A percentile compares a stretch with the other conserved stretches of the same genome.
Evolutionary conservation across 2,888 invertebrate species (phyloP).

Genomic region (Mesochorus sp.): DNA sequence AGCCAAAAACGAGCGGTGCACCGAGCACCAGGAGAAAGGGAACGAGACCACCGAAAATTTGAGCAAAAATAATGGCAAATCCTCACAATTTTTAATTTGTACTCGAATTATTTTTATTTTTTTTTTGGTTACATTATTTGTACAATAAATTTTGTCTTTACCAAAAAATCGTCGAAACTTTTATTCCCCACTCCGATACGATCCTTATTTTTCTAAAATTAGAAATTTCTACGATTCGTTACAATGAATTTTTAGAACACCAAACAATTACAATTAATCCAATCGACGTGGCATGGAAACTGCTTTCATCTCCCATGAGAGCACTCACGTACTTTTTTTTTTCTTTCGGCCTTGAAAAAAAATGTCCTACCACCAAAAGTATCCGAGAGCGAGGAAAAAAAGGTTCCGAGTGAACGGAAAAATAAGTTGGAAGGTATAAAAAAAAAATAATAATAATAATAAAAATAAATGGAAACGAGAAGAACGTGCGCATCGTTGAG

Average conservation of each 20-base stretch:
- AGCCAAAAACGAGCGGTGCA: conserved; percentile 84
- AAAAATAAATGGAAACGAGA: conserved; percentile 39
- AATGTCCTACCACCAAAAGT: background rate
- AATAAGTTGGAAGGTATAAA: conserved; percentile 23
- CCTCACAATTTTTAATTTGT: conserved; percentile 21
- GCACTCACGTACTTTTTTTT: background rate
- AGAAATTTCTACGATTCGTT: too few relatives aligned
- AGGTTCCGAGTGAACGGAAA: conserved; percentile 30
- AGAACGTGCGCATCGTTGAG: conserved; percentile 48
- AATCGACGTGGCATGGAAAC: conserved; percentile 19
- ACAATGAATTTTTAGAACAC: background rate
- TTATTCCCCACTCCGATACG: too few relatives aligned
- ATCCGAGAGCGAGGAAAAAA: background rate
- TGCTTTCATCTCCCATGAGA: conserved; percentile 32
- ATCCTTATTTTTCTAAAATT: background rate
- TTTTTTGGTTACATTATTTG: conserved; percentile 58
- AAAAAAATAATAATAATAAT: conserved; percentile 18
- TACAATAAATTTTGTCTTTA: conserved; percentile 69
- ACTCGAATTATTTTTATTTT: conserved; percentile 50
- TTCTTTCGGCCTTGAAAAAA: conserved; percentile 6
- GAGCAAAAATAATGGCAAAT: conserved; percentile 31
- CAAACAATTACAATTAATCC: background rate
- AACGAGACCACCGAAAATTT: conserved; percentile 77
- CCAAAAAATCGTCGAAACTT: background rate
- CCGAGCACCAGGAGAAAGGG: conserved; percentile 83